Evolutionary conservation across 2,888 invertebrate species (phyloP).

Genomic region (Meganola albula): DNA sequence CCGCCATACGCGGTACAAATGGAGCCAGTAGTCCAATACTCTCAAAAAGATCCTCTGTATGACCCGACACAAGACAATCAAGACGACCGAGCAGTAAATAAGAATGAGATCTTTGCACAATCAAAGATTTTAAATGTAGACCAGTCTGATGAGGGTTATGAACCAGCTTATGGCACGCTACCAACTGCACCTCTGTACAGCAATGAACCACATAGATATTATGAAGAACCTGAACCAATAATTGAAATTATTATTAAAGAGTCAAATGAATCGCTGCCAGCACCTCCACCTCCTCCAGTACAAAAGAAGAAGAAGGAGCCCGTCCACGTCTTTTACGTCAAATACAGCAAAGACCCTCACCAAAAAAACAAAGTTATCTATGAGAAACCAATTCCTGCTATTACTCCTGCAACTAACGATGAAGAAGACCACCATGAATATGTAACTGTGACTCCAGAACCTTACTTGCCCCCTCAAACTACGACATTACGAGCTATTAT

Average conservation of each 20-base stretch:
- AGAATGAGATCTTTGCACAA: conserved; percentile 70
- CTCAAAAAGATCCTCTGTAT: conserved; percentile 87
- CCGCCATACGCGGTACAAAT: conserved; percentile 88
- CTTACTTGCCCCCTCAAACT: conserved; percentile 78
- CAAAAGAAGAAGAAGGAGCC: conserved; percentile 83
- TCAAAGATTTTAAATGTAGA: conserved; percentile 68
- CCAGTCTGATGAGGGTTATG: conserved; percentile 62
- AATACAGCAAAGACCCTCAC: conserved; percentile 90
- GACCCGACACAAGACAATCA: conserved; percentile 75
- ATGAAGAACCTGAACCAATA: conserved; percentile 91
- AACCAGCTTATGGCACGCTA: conserved; percentile 63
- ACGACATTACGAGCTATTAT: conserved; percentile 91
- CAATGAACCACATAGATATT: conserved; percentile 71
- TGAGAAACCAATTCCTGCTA: conserved; percentile 87
- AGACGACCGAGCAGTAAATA: conserved; percentile 57
- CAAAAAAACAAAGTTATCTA: conserved; percentile 85
- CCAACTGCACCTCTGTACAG: conserved; percentile 71
- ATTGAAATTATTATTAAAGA: conserved; percentile 95
- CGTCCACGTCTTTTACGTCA: conserved; percentile 93
- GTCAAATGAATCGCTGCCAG: conserved; percentile 88
- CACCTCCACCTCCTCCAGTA: conserved; percentile 76
- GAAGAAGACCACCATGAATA: conserved; percentile 80
- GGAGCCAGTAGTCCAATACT: conserved; percentile 88
- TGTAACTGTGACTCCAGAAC: conserved; percentile 74
- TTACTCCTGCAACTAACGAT: conserved; percentile 83